Evolutionary conservation across 2,888 invertebrate genomes (phyloP).

Genomic region (Phyto melanocephala): DNA sequence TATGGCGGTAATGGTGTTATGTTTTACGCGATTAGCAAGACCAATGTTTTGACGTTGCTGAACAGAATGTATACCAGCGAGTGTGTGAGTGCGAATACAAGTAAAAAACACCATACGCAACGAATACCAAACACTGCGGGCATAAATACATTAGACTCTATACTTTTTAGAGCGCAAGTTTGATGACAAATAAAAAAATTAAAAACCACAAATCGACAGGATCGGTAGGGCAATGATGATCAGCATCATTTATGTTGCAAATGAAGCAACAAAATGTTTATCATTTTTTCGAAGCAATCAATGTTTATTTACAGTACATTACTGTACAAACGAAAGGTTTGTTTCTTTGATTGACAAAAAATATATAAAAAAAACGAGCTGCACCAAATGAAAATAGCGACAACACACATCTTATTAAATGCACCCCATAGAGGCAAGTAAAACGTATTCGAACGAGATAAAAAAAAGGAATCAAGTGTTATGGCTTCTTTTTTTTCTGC

Average conservation of each 20-base stretch:
- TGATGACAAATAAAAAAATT: slow-evolving; percentile 4
- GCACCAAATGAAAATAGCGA: slow-evolving; percentile 8
- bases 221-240: slow-evolving; percentile 27
- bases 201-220: not conserved
- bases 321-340: slow-evolving; percentile 45
- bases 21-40: slow-evolving; percentile 78
- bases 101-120: not conserved
- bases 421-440: not conserved
- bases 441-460: not conserved
- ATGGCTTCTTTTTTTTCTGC: not conserved
- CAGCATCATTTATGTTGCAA: slow-evolving; percentile 51
- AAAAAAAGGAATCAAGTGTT: not conserved
- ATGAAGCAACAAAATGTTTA: slow-evolving; percentile 51
- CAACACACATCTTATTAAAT: slow-evolving; percentile 7
- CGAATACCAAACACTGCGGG: not conserved
- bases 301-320: slow-evolving; percentile 65
- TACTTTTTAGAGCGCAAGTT: slow-evolving; percentile 13
- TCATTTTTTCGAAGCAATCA: slow-evolving; percentile 59
- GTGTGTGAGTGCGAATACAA: not conserved
- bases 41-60: slow-evolving; percentile 74
- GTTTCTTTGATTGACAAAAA: slow-evolving; percentile 23
- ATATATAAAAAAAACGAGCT: not conserved
- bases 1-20: slow-evolving; percentile 79
- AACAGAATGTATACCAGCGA: slow-evolving; percentile 42
- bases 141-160: not conserved